Conservation (phyloP, 2,113 vertebrate genomes). For the Pipa parva region DNA sequence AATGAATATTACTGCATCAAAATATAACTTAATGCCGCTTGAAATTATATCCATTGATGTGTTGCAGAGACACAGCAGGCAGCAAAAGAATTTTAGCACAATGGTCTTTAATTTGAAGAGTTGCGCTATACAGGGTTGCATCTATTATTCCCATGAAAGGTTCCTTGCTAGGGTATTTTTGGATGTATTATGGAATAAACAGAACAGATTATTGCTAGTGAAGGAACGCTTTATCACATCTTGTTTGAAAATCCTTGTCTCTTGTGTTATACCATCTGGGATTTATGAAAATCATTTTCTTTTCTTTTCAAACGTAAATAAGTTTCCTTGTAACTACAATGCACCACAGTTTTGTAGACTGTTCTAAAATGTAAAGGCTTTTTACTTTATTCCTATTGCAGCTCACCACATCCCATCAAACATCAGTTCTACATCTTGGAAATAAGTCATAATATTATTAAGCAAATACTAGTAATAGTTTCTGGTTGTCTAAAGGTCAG, state of each 20-base stretch:
- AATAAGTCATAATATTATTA: no score
- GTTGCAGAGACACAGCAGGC: constrained; percentile 18
- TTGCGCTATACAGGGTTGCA: constrained; percentile 2
- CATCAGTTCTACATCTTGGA: no score
- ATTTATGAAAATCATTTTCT: constrained; percentile 8
- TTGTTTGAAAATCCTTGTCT: constrained; percentile 5
- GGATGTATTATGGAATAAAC: constrained; percentile 27
- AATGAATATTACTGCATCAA: constrained; percentile 10
- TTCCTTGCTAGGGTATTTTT: constrained; percentile 29
- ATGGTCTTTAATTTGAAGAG: constrained; percentile 16
- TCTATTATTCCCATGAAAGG: constrained; percentile 20
- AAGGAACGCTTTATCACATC: constrained; percentile 11
- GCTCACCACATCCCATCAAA: no score
- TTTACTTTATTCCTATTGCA: no score
- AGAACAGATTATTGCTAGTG: constrained; percentile 5
- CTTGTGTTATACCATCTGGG: neutral
- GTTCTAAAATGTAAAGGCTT: constrained; percentile 4
- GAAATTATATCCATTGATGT: constrained; percentile 30
- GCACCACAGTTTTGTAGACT: neutral
- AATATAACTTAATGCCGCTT: constrained; percentile 10
- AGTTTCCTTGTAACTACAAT: neutral
- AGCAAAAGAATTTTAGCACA: constrained; percentile 9
- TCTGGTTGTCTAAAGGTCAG: no score
- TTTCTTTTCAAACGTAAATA: neutral
- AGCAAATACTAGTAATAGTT: no score